Percentiles rank a stretch among this genome's conserved stretches.
Conservation (phyloP, 2,888 invertebrate species). For the Ferrisia virgata region DNA sequence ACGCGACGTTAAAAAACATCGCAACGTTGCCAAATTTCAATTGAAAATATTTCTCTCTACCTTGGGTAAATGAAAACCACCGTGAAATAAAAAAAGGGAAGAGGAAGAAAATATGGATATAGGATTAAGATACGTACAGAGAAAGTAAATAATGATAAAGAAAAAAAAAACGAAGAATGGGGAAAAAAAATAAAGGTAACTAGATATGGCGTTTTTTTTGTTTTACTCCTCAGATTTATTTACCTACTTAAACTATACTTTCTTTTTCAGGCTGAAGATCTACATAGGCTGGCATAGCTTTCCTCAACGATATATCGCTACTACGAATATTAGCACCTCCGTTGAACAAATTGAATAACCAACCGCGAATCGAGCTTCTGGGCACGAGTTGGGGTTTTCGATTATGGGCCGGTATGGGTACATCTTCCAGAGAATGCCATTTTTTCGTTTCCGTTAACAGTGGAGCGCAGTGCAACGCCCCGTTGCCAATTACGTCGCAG, state of each 20-base stretch:
- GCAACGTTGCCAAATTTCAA: neutral
- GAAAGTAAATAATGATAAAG: neutral
- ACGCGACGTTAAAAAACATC: neutral
- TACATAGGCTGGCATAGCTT: constrained; percentile 57
- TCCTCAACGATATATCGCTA: constrained; percentile 61
- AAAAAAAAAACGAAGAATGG: too few species aligned
- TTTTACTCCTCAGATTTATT: neutral
- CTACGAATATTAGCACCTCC: constrained; percentile 68
- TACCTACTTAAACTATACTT: constrained; percentile 61
- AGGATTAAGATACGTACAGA: too few species aligned
- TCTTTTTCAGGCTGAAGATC: constrained; percentile 61
- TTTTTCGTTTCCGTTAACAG: constrained; percentile 60
- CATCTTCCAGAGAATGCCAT: constrained; percentile 76
- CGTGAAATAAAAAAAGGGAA: neutral
- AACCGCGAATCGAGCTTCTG: constrained; percentile 66
- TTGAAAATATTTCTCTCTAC: neutral
- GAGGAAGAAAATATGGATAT: neutral
- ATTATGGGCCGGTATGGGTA: constrained; percentile 54
- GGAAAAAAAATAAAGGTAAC: neutral
- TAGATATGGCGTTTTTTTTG: neutral
- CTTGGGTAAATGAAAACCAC: too few species aligned
- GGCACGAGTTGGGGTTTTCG: constrained; percentile 59
- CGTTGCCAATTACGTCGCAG: constrained; percentile 49
- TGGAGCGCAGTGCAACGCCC: constrained; percentile 53
- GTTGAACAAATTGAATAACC: constrained; percentile 73